Evolutionary conservation across 2,797 vertebrate species (phyloP).

Genomic region (Sternotherus odoratus): DNA sequence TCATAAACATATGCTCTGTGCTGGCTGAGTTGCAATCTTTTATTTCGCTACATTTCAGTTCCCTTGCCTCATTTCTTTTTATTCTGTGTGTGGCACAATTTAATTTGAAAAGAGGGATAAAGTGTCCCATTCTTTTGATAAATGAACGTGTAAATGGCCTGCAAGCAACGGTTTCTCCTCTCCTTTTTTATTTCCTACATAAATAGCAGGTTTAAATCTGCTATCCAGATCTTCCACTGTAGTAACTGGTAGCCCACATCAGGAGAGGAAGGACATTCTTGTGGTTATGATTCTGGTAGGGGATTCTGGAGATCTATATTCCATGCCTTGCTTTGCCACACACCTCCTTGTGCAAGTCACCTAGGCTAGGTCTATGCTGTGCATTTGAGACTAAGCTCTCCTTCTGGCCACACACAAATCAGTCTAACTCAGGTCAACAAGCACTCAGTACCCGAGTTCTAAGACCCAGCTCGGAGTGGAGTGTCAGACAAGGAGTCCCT

Average conservation of each 20-base stretch:
- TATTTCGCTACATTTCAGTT: slow-evolving; percentile 12
- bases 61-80: slow-evolving; percentile 19
- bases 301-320: neutral
- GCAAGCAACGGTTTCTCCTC: slow-evolving; percentile 69
- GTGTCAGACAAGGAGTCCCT: neutral
- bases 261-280: neutral
- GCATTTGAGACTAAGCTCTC: neutral
- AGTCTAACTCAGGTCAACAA: neutral
- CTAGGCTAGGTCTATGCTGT: neutral
- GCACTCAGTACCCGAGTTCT: neutral
- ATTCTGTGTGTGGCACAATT: slow-evolving; percentile 52
- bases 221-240: neutral
- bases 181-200: neutral
- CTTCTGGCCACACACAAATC: neutral
- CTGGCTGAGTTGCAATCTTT: neutral
- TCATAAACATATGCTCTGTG: slow-evolving; percentile 49
- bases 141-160: slow-evolving; percentile 73
- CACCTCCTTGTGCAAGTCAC: neutral
- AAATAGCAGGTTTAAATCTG: slow-evolving; percentile 1
- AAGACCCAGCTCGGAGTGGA: neutral
- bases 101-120: slow-evolving; percentile 69
- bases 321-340: neutral
- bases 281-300: neutral
- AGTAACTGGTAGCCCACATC: fast-evolving
- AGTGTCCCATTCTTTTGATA: slow-evolving; percentile 75